Percentiles rank a stretch among this genome's conserved stretches.
Conservation (phyloP, 2,113 vertebrate genomes). For the Festucalex cinctus region DNA sequence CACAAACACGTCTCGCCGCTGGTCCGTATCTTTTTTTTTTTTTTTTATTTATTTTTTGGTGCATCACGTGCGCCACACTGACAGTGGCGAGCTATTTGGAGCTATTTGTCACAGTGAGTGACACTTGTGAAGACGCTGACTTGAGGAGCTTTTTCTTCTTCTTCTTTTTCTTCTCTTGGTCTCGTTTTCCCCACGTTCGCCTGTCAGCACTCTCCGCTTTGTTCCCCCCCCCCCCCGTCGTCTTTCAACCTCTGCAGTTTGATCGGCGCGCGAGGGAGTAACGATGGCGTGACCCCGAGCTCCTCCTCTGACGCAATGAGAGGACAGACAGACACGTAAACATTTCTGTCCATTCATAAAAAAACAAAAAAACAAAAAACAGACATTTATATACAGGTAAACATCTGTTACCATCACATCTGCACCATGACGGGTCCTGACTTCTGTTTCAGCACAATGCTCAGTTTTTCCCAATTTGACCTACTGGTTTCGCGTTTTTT, state of each 20-base stretch:
- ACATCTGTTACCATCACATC: no score
- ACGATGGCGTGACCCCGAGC: not conserved
- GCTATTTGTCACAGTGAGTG: conserved; percentile 23
- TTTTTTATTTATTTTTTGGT: not conserved
- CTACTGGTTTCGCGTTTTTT: no score
- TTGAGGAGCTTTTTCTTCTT: conserved; percentile 17
- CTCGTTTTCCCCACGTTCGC: conserved; percentile 15
- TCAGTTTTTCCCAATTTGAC: no score
- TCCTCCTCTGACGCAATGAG: not conserved
- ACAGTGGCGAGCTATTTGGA: conserved; percentile 27
- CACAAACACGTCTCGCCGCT: not conserved
- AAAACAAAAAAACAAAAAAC: no score
- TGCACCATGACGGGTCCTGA: no score
- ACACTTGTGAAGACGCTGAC: conserved; percentile 22
- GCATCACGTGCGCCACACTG: not conserved
- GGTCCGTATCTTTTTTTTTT: not conserved
- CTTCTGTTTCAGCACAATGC: no score
- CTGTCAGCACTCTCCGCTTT: conserved; percentile 15
- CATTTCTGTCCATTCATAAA: not conserved
- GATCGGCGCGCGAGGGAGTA: not conserved
- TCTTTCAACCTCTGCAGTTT: not conserved
- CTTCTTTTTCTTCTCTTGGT: conserved; percentile 6
- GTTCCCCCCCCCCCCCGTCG: not conserved
- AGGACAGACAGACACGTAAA: not conserved
- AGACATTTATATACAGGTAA: no score